Base-by-base conservation (phyloP, 2,113 vertebrate genomes). In the Haemorhous mexicanus region DNA sequence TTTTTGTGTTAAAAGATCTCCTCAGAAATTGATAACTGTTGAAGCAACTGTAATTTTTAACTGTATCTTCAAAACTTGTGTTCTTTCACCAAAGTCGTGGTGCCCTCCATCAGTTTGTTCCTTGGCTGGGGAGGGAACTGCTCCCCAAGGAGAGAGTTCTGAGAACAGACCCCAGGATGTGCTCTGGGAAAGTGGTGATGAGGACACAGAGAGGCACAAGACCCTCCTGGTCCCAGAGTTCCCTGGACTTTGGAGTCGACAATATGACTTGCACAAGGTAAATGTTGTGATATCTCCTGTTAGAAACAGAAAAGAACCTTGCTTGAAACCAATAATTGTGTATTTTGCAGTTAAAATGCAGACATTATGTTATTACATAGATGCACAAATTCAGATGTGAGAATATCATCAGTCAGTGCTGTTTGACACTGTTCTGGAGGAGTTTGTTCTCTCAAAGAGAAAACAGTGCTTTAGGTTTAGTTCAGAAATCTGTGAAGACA, bases 151-250 rank as follows among this genome's bases (percentile, higher is more conserved):
- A 23, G 61, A 64, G 32, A 22, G 8, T 6, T 50, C 55, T 93
- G 96, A 80, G 72, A 16, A 12, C 15, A 49, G 4, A 22, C 3
- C 61, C 10, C 55, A 16, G 11, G 68, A 64, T 24, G 10, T 35
- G 37, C 32, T 33, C 33, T 49, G 58, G 47, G 86, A 72, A 75
- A 84, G 66, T 19, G n/a, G 2, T 33, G 86, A 89, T 15, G 91
- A 87, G 35, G 87, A 96, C 33, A 72, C 90, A 68, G 96, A 94
- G 12, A 49, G 20, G 2, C 53, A 90, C 7, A 80, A 98, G 85
- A 97, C 64, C 12, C 94, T 99, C 35, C 93, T 95, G 5, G 94
- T 98, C 92, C 99, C 99, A 2, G 99, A 99, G 91, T 98, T 99
- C 90, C 94, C 95, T 0, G 99, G 99, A 30, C 98, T 99, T 18